Percentiles rank a stretch among this genome's conserved stretches.
Evolutionary conservation across 2,113 vertebrate genomes (phyloP).

Genomic region (Chamaea fasciata): DNA sequence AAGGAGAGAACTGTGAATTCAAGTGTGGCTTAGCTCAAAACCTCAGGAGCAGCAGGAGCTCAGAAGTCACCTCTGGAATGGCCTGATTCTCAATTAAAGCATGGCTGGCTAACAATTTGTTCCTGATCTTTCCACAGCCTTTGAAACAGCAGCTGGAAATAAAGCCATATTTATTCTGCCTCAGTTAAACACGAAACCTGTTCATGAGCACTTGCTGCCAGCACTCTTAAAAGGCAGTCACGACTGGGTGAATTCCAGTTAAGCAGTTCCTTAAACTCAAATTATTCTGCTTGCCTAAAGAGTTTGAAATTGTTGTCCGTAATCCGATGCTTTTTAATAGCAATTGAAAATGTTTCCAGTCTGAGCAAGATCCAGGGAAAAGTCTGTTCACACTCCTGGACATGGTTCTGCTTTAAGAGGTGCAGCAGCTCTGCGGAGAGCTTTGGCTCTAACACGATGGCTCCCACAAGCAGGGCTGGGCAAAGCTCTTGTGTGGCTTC

Average conservation of each 20-base stretch:
- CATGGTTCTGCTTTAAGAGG: neutral
- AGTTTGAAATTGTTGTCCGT: constrained; percentile 40
- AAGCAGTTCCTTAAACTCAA: constrained; percentile 56
- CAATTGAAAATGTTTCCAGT: constrained; percentile 47
- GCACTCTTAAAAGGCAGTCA: constrained; percentile 26
- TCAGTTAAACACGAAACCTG: constrained; percentile 46
- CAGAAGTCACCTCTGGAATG: neutral
- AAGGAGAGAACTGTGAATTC: neutral
- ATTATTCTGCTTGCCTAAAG: constrained; percentile 27
- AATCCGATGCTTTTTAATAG: constrained; percentile 20
- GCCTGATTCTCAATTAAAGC: neutral
- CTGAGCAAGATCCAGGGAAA: constrained; percentile 1
- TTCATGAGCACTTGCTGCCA: neutral
- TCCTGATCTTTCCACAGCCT: constrained; percentile 6
- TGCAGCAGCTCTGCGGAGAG: neutral
- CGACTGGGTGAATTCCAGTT: constrained; percentile 48
- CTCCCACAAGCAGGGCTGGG: neutral
- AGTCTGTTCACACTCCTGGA: neutral
- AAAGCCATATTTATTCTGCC: constrained; percentile 24
- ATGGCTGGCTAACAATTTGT: neutral
- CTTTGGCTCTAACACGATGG: accelerated
- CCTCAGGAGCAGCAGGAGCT: neutral
- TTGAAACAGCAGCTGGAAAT: constrained; percentile 39
- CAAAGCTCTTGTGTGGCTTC: neutral
- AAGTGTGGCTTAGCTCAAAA: neutral